A percentile compares a stretch with the other conserved stretches of the same genome.
Conservation (phyloP, 2,113 vertebrate species). For the Oxyruncus cristatus region DNA sequence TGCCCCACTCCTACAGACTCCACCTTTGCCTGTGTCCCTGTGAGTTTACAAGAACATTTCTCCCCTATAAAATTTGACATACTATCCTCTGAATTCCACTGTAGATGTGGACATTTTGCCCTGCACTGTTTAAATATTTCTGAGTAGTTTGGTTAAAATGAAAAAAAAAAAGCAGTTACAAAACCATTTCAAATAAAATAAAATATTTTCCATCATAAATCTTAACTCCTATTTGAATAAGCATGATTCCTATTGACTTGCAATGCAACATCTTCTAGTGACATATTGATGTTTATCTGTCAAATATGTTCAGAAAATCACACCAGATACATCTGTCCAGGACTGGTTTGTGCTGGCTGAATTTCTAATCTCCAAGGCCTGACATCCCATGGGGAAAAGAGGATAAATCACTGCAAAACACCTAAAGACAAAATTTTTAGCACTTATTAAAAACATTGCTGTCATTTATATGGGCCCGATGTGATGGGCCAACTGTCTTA, state of each 20-base stretch:
- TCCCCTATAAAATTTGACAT: not conserved
- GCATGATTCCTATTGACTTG: slow-evolving; percentile 13
- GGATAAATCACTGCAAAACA: not conserved
- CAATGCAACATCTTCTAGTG: not conserved
- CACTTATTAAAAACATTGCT: not conserved
- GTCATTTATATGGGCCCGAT: not conserved
- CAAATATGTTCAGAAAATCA: not conserved
- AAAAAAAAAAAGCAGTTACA: not conserved
- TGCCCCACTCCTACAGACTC: not conserved
- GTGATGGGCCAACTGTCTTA: not conserved
- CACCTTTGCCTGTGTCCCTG: not conserved
- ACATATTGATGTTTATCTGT: not conserved
- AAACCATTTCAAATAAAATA: slow-evolving; percentile 11
- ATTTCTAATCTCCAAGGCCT: not conserved
- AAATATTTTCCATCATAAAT: not conserved
- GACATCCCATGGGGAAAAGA: not conserved
- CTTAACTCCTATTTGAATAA: slow-evolving; percentile 30
- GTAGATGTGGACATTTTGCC: not conserved
- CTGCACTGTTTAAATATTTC: not conserved
- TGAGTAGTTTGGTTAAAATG: slow-evolving; percentile 17
- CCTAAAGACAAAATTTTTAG: not conserved
- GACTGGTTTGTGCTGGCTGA: not conserved
- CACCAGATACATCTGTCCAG: not conserved
- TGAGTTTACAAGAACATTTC: not conserved
- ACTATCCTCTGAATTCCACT: not conserved